A percentile compares a stretch with the other conserved stretches of the same genome.
These are phyloP conservation scores for Heliothis peltigera DNA, from an alignment of 2,888 invertebrate species.

Conservation along the genomic window DNA sequence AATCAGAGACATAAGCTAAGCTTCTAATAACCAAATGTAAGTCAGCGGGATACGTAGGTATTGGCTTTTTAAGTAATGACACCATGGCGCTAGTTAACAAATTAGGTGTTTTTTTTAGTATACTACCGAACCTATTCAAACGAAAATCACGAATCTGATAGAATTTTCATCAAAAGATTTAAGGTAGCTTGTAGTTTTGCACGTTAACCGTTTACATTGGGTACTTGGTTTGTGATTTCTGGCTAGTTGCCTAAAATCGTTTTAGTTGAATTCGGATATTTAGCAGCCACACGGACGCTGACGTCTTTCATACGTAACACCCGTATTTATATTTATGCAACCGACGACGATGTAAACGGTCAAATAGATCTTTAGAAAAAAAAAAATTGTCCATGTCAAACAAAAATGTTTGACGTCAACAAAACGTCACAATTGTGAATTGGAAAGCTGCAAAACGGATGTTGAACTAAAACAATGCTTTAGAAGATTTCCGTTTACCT, in stretches of 20 bases:
- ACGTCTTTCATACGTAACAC: conserved; percentile 44
- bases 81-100: conserved; percentile 26
- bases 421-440: conserved; percentile 27
- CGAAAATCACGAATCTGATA: conserved; percentile 15
- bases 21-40: conserved; percentile 2
- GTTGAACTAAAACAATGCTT: conserved; percentile 34
- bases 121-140: conserved; percentile 17
- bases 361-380: conserved; percentile 10
- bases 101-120: conserved; percentile 6
- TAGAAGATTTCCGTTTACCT: conserved; percentile 19
- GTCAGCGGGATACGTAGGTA: neutral
- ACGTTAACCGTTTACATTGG: conserved; percentile 26
- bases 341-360: conserved; percentile 10
- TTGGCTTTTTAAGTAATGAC: conserved; percentile 20
- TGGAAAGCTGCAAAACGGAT: conserved; percentile 38
- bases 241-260: conserved; percentile 47
- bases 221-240: conserved; percentile 38
- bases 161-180: conserved; percentile 7
- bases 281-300: conserved; percentile 37
- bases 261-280: conserved; percentile 38
- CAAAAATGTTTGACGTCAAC: conserved; percentile 38
- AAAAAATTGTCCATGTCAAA: conserved; percentile 8
- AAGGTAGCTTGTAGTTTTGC: conserved; percentile 30
- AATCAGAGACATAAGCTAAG: neutral
- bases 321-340: conserved; percentile 43